Evolutionary conservation across 2,888 invertebrate species (phyloP).

Genomic region (Herminia tarsipennalis): DNA sequence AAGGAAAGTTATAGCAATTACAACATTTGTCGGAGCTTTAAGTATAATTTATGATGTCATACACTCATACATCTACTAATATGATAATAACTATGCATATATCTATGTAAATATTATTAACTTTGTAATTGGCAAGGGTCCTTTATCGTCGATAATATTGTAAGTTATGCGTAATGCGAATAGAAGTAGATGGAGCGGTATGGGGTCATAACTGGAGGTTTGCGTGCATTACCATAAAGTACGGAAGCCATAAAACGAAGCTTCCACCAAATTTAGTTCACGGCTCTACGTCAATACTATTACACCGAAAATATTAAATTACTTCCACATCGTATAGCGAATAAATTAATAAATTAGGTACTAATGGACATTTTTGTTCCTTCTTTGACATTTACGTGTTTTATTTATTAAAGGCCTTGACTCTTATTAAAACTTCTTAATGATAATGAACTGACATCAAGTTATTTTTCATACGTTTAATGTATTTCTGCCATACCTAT

Average conservation of each 20-base stretch:
- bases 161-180: conserved; percentile 32
- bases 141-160: conserved; percentile 27
- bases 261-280: conserved; percentile 63
- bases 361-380: no score
- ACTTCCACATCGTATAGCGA: conserved; percentile 39
- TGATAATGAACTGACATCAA: no score
- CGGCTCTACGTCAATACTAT: conserved; percentile 56
- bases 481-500: no score
- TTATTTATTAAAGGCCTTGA: no score
- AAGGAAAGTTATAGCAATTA: no score
- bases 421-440: no score
- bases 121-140: conserved; percentile 24
- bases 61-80: no score
- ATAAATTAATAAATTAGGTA: conserved; percentile 45
- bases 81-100: conserved; percentile 3
- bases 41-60: no score
- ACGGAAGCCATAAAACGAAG: conserved; percentile 70
- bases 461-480: no score
- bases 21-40: no score
- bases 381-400: no score
- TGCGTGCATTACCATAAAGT: conserved; percentile 72
- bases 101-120: conserved; percentile 7
- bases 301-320: conserved; percentile 57
- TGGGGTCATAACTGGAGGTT: conserved; percentile 35
- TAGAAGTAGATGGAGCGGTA: conserved; percentile 2